phyloP scores from a whole-genome alignment of 2,113 vertebrate species.

The Alexandromys fortis region DNA sequence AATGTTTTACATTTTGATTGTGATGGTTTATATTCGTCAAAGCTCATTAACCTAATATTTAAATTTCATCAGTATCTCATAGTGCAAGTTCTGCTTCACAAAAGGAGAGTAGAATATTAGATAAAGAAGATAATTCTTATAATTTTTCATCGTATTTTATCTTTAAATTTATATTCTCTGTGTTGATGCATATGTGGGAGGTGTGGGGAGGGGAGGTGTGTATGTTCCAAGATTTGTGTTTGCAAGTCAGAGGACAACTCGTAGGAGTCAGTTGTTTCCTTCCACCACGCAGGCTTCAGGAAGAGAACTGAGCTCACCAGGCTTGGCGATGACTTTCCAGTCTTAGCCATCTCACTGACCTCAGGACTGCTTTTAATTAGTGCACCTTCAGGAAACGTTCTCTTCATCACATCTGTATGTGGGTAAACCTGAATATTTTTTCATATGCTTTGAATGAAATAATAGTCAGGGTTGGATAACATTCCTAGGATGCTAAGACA shows the following conservation, averaged over 20 bases:
- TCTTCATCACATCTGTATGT: constrained; percentile 23
- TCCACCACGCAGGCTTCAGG: background rate
- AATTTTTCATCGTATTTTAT: background rate
- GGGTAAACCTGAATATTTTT: background rate
- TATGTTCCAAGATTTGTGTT: background rate
- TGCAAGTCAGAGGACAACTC: background rate
- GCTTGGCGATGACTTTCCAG: no score
- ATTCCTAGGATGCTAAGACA: background rate
- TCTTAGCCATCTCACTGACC: background rate
- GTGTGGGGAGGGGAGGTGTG: background rate
- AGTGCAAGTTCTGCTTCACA: background rate
- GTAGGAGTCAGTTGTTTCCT: background rate
- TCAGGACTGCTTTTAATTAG: constrained; percentile 1
- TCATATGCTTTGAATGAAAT: background rate
- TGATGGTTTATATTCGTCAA: background rate
- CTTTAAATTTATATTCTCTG: background rate
- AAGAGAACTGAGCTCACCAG: background rate
- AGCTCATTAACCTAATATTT: constrained; percentile 35
- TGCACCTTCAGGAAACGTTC: background rate
- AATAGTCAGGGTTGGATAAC: background rate
- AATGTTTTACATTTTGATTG: background rate
- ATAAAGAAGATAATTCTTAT: background rate
- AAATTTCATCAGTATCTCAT: background rate
- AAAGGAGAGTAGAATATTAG: constrained; percentile 16
- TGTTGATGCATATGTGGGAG: background rate